Percentiles rank a stretch among this genome's conserved stretches.
Evolutionary conservation across 2,888 invertebrate species (phyloP).

Genomic region (Ectemnius lituratus): DNA sequence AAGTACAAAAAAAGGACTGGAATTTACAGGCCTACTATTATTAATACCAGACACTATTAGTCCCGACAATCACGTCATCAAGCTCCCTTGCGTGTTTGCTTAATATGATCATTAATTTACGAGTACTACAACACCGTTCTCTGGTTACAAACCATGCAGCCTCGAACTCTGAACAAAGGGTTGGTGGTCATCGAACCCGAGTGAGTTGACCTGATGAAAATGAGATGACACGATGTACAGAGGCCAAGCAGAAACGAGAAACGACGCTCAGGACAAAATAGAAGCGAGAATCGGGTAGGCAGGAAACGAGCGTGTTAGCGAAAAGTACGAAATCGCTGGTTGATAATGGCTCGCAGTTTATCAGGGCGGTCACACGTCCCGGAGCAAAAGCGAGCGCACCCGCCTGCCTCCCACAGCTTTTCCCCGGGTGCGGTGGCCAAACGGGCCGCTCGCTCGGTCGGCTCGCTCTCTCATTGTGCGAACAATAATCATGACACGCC

Average conservation of each 20-base stretch:
- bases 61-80: background rate
- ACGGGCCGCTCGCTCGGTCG: conserved; percentile 70
- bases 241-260: background rate
- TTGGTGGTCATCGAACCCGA: background rate
- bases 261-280: background rate
- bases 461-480: conserved; percentile 58
- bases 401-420: conserved; percentile 40
- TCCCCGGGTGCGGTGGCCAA: conserved; percentile 26
- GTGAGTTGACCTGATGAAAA: conserved; percentile 1
- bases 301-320: conserved; percentile 57
- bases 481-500: conserved; percentile 78
- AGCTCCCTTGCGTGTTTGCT: conserved; percentile 34
- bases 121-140: conserved; percentile 28
- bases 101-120: conserved; percentile 52
- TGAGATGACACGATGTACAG: background rate
- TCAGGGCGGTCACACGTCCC: conserved; percentile 60
- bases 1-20: too few species aligned
- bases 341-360: conserved; percentile 74
- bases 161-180: conserved; percentile 6
- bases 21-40: too few species aligned
- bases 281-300: background rate
- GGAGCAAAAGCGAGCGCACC: background rate
- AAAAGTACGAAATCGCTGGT: conserved; percentile 73
- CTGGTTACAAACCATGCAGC: too few species aligned
- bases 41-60: too few species aligned